Evolutionary conservation across 2,797 vertebrate genomes (phyloP), one percentile per base, ranked within the genome.

Genomic region (Enteromius thamalakanensis): DNA sequence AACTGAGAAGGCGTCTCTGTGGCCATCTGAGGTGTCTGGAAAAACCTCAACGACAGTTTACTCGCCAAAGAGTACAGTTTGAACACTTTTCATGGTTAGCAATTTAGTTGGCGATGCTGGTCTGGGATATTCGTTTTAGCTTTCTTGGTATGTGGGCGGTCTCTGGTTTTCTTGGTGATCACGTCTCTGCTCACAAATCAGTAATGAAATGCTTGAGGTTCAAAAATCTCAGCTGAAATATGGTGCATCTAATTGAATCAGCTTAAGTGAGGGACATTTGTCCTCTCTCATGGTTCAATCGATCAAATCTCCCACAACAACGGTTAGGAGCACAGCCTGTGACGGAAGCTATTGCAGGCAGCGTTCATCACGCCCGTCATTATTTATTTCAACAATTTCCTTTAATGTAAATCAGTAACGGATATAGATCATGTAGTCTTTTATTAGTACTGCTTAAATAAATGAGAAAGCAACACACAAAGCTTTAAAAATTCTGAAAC

Each of bases 21-120:
- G 81, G 67, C 53, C 78, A 84, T 42, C 79, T 69, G 83, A 29
- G 60, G 85, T 26, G 40, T 83, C 88, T 92, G 89, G 90, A 92
- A 80, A 42, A 15, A 78, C 82, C 89, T 86, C 84, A 90, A 87
- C 85, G 80, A 21, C 51, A 4, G 84, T 68, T 76, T 14, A 83
- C 23, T 85, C 79, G 42, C 80, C 42, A 45, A 51, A n/a, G 55
- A 67, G 55, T 88, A 88, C 85, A 75, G 60, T 47, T 51, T 1
- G 17, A 49, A 49, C 29, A 62, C 21, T 3, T 11, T 62, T 68
- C 0, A 11, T 10, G 10, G 6, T 67, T 74, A 19, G 49, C 2
- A 62, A 29, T 32, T 69, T 21, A 37, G 32, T 32, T 9, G 7
- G 23, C n/a, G 10, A 21, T 21, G 19, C 45, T 51, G 15, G 9